Conservation (phyloP, 1,140 invertebrate genomes). For the Aphelenchoides besseyi region DNA sequence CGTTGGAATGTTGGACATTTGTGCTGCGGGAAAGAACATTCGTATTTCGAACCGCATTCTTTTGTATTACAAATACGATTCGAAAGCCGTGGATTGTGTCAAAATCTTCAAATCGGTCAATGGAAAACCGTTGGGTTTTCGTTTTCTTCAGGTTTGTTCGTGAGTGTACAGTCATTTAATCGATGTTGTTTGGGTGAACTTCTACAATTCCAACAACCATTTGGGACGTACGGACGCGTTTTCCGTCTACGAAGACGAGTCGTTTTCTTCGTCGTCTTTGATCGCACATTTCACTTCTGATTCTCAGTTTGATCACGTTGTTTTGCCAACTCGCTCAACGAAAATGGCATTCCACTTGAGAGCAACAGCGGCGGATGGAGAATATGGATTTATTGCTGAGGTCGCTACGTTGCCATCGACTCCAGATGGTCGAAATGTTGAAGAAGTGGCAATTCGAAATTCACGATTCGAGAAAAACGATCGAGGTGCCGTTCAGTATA, state of each 20-base stretch:
- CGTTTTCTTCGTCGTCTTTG: constrained; percentile 46
- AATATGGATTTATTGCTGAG: constrained; percentile 96
- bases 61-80: constrained; percentile 95
- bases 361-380: constrained; percentile 83
- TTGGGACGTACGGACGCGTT: constrained; percentile 54
- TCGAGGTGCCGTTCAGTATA: constrained; percentile 74
- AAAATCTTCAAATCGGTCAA: constrained; percentile 86
- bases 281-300: constrained; percentile 35
- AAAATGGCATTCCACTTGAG: constrained; percentile 86
- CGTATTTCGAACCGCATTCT: constrained; percentile 82
- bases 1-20: constrained; percentile 93
- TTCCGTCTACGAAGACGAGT: constrained; percentile 66
- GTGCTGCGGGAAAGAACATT: constrained; percentile 86
- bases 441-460: constrained; percentile 83
- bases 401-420: constrained; percentile 86
- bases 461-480: constrained; percentile 78
- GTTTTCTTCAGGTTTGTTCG: constrained; percentile 48
- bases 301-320: constrained; percentile 26
- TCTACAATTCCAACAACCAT: constrained; percentile 44
- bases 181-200: constrained; percentile 47
- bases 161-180: background rate
- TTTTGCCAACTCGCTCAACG: constrained; percentile 41
- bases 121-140: constrained; percentile 64
- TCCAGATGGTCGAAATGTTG: constrained; percentile 81
- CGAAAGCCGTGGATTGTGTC: constrained; percentile 89